Conservation (phyloP, 2,797 vertebrate genomes). For the Apogon talboti region DNA sequence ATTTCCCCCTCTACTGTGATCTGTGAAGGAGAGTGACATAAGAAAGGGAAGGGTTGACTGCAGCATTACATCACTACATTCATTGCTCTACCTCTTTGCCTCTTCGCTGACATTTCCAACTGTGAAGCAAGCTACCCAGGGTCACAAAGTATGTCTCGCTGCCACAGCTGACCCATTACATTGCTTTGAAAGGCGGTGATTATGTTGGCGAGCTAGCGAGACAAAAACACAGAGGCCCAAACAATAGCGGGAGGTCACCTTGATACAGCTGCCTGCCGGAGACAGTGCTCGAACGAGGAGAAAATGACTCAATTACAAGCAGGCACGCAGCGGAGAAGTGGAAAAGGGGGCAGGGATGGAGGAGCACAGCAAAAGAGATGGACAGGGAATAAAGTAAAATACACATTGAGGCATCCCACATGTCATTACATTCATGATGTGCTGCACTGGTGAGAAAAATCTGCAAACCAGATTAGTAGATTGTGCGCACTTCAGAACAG, state of each 20-base stretch:
- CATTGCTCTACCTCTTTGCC: slow-evolving; percentile 25
- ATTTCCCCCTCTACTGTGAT: slow-evolving; percentile 11
- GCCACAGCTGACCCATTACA: slow-evolving; percentile 64
- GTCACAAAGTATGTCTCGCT: slow-evolving; percentile 66
- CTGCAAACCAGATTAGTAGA: slow-evolving; percentile 10
- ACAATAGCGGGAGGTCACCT: slow-evolving; percentile 82
- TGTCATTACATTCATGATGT: slow-evolving; percentile 20
- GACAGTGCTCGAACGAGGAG: slow-evolving; percentile 61
- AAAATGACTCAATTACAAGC: slow-evolving; percentile 82
- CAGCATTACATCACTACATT: slow-evolving; percentile 66
- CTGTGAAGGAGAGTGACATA: slow-evolving; percentile 24
- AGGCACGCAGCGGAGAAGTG: slow-evolving; percentile 40
- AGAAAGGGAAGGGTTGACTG: slow-evolving; percentile 49
- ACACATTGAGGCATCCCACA: slow-evolving; percentile 12
- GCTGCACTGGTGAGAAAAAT: slow-evolving; percentile 4
- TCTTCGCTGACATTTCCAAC: slow-evolving; percentile 62
- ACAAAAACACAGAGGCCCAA: slow-evolving; percentile 73
- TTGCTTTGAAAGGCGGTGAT: slow-evolving; percentile 69
- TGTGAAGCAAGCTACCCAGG: slow-evolving; percentile 51
- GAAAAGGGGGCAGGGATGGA: slow-evolving; percentile 18
- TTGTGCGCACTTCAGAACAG: slow-evolving; percentile 7
- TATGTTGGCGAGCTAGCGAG: slow-evolving; percentile 68
- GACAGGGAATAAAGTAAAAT: slow-evolving; percentile 1
- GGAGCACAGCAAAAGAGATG: slow-evolving; percentile 4
- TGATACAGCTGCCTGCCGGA: slow-evolving; percentile 76